Conservation (phyloP, 2,113 vertebrate genomes). For the Hypomesus transpacificus region DNA sequence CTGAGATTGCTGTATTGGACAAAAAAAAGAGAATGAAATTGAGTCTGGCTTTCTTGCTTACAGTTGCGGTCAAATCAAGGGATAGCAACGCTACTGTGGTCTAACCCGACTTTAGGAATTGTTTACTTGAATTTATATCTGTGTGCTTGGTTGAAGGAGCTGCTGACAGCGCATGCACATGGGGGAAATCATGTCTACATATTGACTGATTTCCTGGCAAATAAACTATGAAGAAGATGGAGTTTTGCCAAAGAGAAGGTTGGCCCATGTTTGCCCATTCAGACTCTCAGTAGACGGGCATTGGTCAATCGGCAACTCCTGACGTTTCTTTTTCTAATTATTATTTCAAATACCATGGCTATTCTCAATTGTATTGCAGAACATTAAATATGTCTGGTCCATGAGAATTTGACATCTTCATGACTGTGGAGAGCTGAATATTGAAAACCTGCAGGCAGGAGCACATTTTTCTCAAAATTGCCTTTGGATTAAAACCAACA, state of each 20-base stretch:
- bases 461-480: slow-evolving; percentile 38
- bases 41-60: slow-evolving; percentile 24
- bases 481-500: slow-evolving; percentile 34
- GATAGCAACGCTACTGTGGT: slow-evolving; percentile 3
- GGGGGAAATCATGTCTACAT: neutral
- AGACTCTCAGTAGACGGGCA: too few species aligned
- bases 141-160: slow-evolving; percentile 12
- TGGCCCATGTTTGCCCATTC: too few species aligned
- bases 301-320: neutral
- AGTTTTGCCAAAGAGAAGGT: neutral
- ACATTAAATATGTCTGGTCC: slow-evolving; percentile 1
- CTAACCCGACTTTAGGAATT: slow-evolving; percentile 9
- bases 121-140: slow-evolving; percentile 24
- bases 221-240: neutral
- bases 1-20: slow-evolving; percentile 2
- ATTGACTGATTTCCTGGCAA: neutral
- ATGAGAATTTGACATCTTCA: slow-evolving; percentile 10
- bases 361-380: neutral
- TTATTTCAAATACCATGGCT: neutral
- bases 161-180: neutral
- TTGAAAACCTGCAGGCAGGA: slow-evolving; percentile 20
- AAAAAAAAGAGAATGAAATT: neutral
- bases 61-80: neutral
- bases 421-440: slow-evolving; percentile 2
- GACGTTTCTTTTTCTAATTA: neutral